Evolutionary conservation across 2,888 invertebrate genomes (phyloP), one percentile per base, ranked within the genome.

Genomic region (Tuberolachnus salignus): DNA sequence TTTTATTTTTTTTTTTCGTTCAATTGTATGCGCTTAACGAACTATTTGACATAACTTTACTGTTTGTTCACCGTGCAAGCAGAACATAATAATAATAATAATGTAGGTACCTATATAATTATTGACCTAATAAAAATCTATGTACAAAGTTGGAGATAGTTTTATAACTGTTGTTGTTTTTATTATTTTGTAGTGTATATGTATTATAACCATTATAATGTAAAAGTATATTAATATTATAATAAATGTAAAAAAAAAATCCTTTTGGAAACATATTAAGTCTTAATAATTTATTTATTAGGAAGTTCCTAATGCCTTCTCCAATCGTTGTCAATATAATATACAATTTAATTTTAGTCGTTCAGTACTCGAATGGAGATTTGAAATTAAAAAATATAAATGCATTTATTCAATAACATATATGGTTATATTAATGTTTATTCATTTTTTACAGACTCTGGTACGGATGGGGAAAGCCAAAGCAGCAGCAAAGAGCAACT

Each of bases 401-500:
- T 51, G 11, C 34, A 4, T 3, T 34, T n/a, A 51, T 59, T 53
- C 3, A 44, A 53, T 34, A 21, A 11, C 1, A 26, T 21, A 46
- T 26, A 55, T 42, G 44, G 6, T 59, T 66, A 46, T 26, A 6
- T 59, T 66, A 46, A 46, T 75, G 16, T 51, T 11, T 64, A 73
- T 63, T 64, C 44, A 19, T 42, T 55, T n/a, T 72, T 6, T 69
- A 63, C 51, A 78, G 73, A 69, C 80, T 66, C 81, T 74, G 82
- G 81, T 81, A 80, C 82, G 78, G 81, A 82, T 82, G 82, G 82
- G 66, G 82, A 82, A 78, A 81, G 81, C 64, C 80, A 80, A 69
- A 80, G 81, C 73, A 72, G 82, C 57, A 82, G 82, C 78, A 82
- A 82, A 74, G 82, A 82, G 55, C 75, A 64, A 57, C 81, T 82